Evolutionary conservation across 2,797 vertebrate species (phyloP), one percentile per base, ranked within the genome.

Genomic region (Cossypha dichroa): DNA sequence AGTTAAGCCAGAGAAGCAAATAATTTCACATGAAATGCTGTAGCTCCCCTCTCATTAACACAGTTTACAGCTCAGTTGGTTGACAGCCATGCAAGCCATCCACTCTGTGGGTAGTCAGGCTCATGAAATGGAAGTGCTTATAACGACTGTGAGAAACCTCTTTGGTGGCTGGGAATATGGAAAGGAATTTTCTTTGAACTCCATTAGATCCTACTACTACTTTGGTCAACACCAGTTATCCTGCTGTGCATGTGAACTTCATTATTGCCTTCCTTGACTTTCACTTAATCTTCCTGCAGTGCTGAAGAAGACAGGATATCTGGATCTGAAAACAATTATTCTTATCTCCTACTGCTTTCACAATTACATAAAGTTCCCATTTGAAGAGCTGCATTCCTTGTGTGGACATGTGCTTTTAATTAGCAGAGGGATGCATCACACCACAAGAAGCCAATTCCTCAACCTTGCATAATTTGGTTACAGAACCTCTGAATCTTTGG

Each of bases 321-420:
- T 95, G 92, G 84, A 91, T 73, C 64, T 46, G 74, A 90, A 92
- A 91, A 82, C 33, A 91, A 80, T 89, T 87, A 87, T 83, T 92
- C 86, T 91, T 89, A 93, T 93, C 93, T 93, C 88, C 93, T 95
- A 75, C 75, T 77, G 84, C 78, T 94, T 94, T 95, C 84, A 66
- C 96, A 96, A 96, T 94, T 95, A 85, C 78, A 91, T 23, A 46
- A 77, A 79, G 60, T 66, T 94, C 78, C 38, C 67, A 56, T 82
- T 4, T 82, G 74, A 91, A 96, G 60, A 74, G 48, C 31, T 82
- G 59, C 51, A 68, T 74, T 91, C 78, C 38, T 83, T 74, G 33
- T 26, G 59, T 33, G 59, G 67, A 85, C 45, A 64, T 45, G 48
- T 83, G 90, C 78, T 90, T 89, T 89, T 77, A 76, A 87, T 95